phyloP scores from a whole-genome alignment of 1,140 invertebrate genomes.

The Phenacoccus solenopsis region DNA sequence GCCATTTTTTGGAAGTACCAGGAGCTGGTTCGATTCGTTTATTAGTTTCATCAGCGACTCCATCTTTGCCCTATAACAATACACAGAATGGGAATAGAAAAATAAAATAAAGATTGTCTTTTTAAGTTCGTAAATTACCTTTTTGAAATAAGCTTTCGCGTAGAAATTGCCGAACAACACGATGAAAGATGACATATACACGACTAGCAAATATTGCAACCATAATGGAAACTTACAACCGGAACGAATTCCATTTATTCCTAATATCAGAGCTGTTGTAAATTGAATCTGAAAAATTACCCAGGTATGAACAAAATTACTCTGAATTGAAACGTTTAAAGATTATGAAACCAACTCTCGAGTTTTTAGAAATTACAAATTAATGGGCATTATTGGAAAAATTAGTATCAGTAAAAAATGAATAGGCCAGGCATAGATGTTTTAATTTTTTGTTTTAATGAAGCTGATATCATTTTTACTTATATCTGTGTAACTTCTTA shows the following conservation, averaged over 20 bases:
- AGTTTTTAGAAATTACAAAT: no score
- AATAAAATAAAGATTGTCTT: background rate
- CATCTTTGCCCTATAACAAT: background rate
- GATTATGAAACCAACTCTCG: no score
- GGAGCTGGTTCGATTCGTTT: background rate
- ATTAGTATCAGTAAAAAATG: no score
- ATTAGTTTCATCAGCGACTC: background rate
- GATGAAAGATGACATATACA: conserved; percentile 85
- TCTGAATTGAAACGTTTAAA: no score
- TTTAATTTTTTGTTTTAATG: no score
- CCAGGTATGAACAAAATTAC: no score
- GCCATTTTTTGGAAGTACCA: background rate
- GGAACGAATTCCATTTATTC: conserved; percentile 64
- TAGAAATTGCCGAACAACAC: conserved; percentile 88
- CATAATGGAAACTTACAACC: conserved; percentile 81
- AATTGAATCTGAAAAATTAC: conserved; percentile 71
- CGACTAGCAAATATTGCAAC: conserved; percentile 85
- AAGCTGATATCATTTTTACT: no score
- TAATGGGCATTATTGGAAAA: background rate
- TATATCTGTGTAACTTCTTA: no score
- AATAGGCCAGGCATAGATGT: no score
- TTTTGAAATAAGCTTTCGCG: conserved; percentile 61
- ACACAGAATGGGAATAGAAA: background rate
- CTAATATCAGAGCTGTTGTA: conserved; percentile 66
- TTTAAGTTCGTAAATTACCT: conserved; percentile 37